Evolutionary conservation across 2,888 invertebrate species (phyloP).

Genomic region (Congeria kusceri): DNA sequence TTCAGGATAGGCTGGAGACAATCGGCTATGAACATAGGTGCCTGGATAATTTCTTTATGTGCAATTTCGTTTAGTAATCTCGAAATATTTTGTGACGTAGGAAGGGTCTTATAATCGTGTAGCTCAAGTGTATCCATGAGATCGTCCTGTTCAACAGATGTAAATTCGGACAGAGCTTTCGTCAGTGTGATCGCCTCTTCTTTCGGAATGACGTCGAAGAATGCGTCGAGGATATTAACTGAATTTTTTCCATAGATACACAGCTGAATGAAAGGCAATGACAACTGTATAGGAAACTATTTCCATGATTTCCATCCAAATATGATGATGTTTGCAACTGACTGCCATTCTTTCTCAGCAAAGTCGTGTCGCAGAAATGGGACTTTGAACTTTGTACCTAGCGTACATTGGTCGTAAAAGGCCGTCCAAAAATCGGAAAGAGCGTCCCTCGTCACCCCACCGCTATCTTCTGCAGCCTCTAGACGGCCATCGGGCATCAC

Average conservation of each 20-base stretch:
- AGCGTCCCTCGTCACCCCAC: too few relatives aligned
- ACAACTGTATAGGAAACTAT: conserved; percentile 44
- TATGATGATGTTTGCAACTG: conserved; percentile 50
- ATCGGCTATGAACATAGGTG: conserved; percentile 49
- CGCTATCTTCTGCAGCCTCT: too few relatives aligned
- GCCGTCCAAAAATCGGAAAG: conserved; percentile 50
- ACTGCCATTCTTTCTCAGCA: conserved; percentile 50
- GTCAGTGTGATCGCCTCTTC: conserved; percentile 26
- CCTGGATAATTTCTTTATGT: conserved; percentile 54
- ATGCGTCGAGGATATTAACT: conserved; percentile 31
- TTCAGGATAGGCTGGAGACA: conserved; percentile 39
- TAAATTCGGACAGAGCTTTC: conserved; percentile 32
- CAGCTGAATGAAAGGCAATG: conserved; percentile 36
- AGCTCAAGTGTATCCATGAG: conserved; percentile 40
- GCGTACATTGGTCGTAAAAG: conserved; percentile 42
- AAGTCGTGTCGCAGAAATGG: conserved; percentile 55
- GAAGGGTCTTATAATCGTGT: conserved; percentile 39
- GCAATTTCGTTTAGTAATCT: conserved; percentile 45
- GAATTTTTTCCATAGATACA: conserved; percentile 33
- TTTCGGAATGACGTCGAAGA: conserved; percentile 36
- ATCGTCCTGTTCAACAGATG: conserved; percentile 42
- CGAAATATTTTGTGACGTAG: conserved; percentile 40
- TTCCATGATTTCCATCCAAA: conserved; percentile 46
- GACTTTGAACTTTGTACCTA: conserved; percentile 39
- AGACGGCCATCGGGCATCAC: too few relatives aligned